Conservation (phyloP, 1,140 invertebrate species). For the Drosophila pruinosa region DNA sequence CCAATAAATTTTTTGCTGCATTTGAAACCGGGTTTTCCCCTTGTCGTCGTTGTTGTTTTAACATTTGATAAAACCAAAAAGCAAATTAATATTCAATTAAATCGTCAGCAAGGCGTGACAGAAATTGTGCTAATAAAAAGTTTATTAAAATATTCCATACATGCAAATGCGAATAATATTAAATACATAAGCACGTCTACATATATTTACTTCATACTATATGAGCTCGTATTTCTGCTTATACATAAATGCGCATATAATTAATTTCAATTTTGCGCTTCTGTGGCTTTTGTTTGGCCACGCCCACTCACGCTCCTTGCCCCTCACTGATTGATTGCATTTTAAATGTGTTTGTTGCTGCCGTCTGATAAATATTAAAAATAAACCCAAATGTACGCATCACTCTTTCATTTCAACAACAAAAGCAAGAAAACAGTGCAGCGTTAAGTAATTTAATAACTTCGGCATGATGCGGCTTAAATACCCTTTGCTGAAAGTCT, state of each 20-base stretch:
- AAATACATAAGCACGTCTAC: neutral
- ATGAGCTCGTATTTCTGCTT: neutral
- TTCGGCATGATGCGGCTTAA: too few relatives aligned
- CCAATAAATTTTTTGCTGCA: neutral
- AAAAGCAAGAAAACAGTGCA: neutral
- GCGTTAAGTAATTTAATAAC: neutral
- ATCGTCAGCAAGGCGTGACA: neutral
- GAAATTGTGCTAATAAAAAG: constrained; percentile 35
- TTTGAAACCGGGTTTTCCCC: neutral
- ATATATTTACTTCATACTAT: neutral
- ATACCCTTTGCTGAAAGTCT: too few relatives aligned
- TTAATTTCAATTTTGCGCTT: constrained; percentile 56
- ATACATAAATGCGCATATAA: constrained; percentile 51
- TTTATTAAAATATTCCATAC: constrained; percentile 41
- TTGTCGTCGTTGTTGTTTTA: neutral
- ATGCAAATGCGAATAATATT: constrained; percentile 16
- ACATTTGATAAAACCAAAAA: neutral
- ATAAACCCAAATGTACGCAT: constrained; percentile 31
- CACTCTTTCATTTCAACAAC: neutral
- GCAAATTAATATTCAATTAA: constrained; percentile 45
- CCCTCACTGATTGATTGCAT: constrained; percentile 51
- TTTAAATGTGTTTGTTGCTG: constrained; percentile 49
- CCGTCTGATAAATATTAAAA: constrained; percentile 12
- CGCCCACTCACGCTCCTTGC: neutral
- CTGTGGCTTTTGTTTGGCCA: constrained; percentile 15